Evolutionary conservation across 2,113 vertebrate genomes (phyloP).

Genomic region (Tragelaphus strepsiceros): DNA sequence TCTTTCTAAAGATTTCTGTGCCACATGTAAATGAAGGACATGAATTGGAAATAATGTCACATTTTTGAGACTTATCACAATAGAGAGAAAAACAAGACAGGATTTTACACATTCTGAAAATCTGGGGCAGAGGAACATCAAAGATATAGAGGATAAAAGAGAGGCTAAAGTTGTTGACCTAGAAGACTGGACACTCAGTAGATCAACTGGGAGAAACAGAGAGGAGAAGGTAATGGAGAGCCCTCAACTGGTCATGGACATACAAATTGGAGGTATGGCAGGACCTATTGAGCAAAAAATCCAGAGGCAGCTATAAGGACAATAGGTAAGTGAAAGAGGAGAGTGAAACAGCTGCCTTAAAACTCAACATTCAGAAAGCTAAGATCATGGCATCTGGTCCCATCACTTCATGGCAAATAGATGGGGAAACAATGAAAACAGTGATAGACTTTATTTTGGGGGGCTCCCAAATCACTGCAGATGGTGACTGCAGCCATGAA

Average conservation of each 20-base stretch:
- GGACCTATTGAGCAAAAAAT: not conserved
- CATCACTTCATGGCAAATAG: not conserved
- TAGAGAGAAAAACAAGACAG: not conserved
- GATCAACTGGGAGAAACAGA: not conserved
- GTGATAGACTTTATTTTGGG: not conserved
- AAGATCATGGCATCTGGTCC: not conserved
- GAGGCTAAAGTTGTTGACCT: not conserved
- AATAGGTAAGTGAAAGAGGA: not conserved
- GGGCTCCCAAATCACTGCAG: not conserved
- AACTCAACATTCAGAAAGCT: not conserved
- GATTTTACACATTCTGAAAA: slow-evolving; percentile 43
- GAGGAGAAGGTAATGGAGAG: not conserved
- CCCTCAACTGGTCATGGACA: not conserved
- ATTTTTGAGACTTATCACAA: not conserved
- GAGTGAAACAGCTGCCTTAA: not conserved
- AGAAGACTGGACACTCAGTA: not conserved
- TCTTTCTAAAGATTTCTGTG: slow-evolving; percentile 14
- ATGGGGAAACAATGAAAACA: not conserved
- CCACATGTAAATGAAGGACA: not conserved
- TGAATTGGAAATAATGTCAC: not conserved
- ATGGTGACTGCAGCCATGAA: not conserved
- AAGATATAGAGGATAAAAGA: slow-evolving; percentile 34
- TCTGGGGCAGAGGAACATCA: slow-evolving; percentile 28
- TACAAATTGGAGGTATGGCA: not conserved
- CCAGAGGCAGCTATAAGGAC: not conserved